Evolutionary conservation across 2,888 invertebrate species (phyloP), one percentile per base, ranked within the genome.

Genomic region (Megalurothrips usitatus): DNA sequence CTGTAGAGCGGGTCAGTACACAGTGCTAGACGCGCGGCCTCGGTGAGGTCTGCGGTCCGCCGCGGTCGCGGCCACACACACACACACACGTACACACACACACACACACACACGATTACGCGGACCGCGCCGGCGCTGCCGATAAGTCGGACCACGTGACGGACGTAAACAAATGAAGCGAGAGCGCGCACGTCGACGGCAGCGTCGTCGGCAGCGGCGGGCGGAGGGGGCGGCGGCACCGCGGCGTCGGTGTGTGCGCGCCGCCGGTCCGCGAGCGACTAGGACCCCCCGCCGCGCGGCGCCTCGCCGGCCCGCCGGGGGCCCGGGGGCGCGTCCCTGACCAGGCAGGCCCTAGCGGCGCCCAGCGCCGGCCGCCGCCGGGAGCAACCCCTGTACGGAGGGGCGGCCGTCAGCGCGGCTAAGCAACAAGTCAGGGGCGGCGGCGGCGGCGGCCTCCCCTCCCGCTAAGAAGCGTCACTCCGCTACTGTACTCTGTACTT

Each of bases 211-310:
- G 2, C 34, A 43, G 6, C 34, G 34, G 34, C 34, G 6, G 34
- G 6, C 34, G 34, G 34, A 6, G 34, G 34, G 6, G 14, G 58
- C 58, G 14, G 52, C 52, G 2, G 1, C 52, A 10, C 52, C n/a
- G n/a, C n/a, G n/a, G n/a, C n/a, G n/a, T n/a, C n/a, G n/a, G 52
- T 17, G 14, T 58, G 17, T 19, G 58, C 58, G 58, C 58, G 58
- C 58, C 58, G 58, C 58, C 58, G 58, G 58, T 58, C 14, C 58
- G 58, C 58, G 58, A 58, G 58, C 17, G 58, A 58, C 58, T 58
- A 58, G 19, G 58, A 19, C 58, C 58, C 58, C n/a, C 58, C 19
- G 19, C 58, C 14, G 58, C 6, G 19, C 58, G 58, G 58, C 58
- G 58, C 58, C 58, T 12, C 58, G 58, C 58, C 58, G 58, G 19